Percentiles rank a stretch among this genome's conserved stretches.
Conservation (phyloP, 2,888 invertebrate genomes). For the Tipula vernalis region DNA sequence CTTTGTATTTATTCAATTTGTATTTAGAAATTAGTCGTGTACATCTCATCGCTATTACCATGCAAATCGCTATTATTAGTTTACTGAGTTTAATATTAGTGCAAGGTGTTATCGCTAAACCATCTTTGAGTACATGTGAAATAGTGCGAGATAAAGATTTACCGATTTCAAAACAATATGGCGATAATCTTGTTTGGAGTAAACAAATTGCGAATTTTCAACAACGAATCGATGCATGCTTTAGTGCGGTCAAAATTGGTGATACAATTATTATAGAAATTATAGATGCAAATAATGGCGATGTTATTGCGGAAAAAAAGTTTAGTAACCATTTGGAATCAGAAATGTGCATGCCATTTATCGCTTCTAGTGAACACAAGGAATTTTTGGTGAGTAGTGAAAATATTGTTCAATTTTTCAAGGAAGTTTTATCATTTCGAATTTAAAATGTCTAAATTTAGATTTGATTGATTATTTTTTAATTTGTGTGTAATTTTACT, state of each 20-base stretch:
- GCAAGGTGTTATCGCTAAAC: not conserved
- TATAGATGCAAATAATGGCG: not conserved
- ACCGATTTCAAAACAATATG: not conserved
- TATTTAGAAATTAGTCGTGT: not conserved
- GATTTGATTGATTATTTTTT: too few species aligned
- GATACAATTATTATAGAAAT: not conserved
- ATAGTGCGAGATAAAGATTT: not conserved
- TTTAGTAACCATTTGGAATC: not conserved
- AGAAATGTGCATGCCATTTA: not conserved
- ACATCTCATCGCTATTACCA: not conserved
- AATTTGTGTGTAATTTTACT: too few species aligned
- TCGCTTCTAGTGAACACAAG: not conserved
- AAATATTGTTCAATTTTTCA: too few species aligned
- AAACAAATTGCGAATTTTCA: not conserved
- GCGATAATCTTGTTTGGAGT: not conserved
- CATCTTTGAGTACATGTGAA: not conserved
- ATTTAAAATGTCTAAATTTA: too few species aligned
- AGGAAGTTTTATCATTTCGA: too few species aligned
- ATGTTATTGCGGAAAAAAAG: not conserved
- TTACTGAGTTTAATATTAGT: not conserved
- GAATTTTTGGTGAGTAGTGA: not conserved
- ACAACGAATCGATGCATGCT: not conserved
- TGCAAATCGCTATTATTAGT: not conserved
- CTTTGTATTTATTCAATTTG: not conserved
- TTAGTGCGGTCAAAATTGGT: not conserved